Evolutionary conservation across 1,140 invertebrate genomes (phyloP), one percentile per base, ranked within the genome.

Genomic region (Tenebrio molitor): DNA sequence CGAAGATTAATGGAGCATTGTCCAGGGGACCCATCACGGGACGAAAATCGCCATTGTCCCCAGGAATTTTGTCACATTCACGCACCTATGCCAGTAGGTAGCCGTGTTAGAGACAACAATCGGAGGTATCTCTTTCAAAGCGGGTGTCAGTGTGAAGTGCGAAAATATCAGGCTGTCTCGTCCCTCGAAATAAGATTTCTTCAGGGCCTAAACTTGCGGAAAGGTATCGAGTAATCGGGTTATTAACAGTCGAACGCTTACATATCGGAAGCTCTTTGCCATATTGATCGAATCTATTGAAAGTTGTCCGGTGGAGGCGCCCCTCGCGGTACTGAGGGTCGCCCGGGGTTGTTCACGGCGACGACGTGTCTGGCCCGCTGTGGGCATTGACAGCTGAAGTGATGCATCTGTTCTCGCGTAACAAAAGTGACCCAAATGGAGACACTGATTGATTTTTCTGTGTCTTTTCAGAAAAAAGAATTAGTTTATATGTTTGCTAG

Each of bases 381-480:
- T 10, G 14, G 33, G 53, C 75, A 76, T 78, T 78, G 77, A 78
- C 77, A 78, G 75, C 77, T 78, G 76, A 77, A 77, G 74, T 75
- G 73, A 75, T 74, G 71, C 76, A 77, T 77, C 75, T 78, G 75
- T 74, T 76, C 64, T 73, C 44, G 50, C 36, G 68, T 66, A 73
- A 77, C 76, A 78, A 78, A 78, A 76, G 77, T 78, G 71, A 75
- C 77, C 75, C 70, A 72, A 76, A 73, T 74, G 50, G 76, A 69
- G 71, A 74, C 76, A 72, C 67, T 78, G 77, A 78, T 78, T 78
- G 77, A 78, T 78, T 76, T 78, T 75, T 71, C 44, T 75, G 41
- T 76, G 63, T 75, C 74, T 77, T 66, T 75, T 70, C 58, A 72
- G 50, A 69, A 53, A 53, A 58, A 67, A 68, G 63, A 34, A 50